phyloP scores from a whole-genome alignment of 2,888 invertebrate genomes.

The Ramazzottius varieornatus region DNA sequence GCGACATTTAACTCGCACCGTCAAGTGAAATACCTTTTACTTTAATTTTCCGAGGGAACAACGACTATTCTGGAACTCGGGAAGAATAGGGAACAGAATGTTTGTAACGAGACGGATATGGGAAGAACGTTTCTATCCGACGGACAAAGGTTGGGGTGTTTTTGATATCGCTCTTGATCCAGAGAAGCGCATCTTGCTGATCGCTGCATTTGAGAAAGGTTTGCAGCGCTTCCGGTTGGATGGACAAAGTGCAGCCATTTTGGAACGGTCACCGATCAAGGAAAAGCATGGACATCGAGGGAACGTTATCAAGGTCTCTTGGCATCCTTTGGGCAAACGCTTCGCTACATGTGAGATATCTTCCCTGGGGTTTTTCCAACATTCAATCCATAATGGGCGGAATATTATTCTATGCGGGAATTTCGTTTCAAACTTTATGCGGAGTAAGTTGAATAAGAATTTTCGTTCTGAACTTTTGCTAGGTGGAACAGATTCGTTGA shows the following conservation, averaged over 20 bases:
- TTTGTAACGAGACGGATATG: neutral
- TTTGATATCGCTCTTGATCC: neutral
- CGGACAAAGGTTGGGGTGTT: neutral
- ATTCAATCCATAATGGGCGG: no score
- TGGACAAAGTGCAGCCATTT: neutral
- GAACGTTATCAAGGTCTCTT: neutral
- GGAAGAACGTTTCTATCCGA: neutral
- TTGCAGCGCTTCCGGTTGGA: neutral
- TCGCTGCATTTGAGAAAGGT: neutral
- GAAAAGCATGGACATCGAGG: neutral
- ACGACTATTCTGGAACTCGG: neutral
- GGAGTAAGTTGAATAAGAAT: no score
- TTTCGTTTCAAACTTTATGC: no score
- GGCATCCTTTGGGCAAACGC: neutral
- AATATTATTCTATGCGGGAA: no score
- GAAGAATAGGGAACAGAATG: neutral
- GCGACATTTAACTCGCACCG: no score
- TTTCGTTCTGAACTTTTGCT: no score
- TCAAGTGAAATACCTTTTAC: no score
- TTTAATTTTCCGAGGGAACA: neutral
- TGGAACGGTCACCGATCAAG: neutral
- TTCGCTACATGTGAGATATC: slow-evolving; percentile 2
- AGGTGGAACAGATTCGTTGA: neutral
- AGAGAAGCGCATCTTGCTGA: neutral
- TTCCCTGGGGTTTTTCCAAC: no score